These are phyloP conservation scores for Arctia plantaginis DNA, from an alignment of 2,888 invertebrate species.

Conservation along the genomic window DNA sequence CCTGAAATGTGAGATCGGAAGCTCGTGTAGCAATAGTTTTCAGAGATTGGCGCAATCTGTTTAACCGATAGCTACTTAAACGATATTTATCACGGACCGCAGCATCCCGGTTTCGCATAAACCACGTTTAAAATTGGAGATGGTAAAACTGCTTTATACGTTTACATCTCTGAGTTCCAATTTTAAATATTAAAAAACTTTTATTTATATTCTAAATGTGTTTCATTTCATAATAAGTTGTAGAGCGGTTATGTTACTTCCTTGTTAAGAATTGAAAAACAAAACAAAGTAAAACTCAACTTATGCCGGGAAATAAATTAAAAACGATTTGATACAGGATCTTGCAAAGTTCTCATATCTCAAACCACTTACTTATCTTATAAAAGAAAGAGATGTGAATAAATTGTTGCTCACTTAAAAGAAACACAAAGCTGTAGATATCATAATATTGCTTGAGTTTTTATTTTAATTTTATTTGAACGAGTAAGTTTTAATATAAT, in stretches of 20 bases:
- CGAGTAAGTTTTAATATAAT: not conserved
- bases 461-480: not conserved
- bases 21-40: slow-evolving; percentile 38
- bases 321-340: not conserved
- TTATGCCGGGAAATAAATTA: not conserved
- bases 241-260: not conserved
- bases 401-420: slow-evolving; percentile 16
- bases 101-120: slow-evolving; percentile 30
- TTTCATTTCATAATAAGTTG: not conserved
- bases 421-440: not conserved
- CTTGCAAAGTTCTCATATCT: slow-evolving; percentile 7
- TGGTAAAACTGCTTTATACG: not conserved
- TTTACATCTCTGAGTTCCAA: not conserved
- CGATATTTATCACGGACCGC: slow-evolving; percentile 39
- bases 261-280: not conserved
- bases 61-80: slow-evolving; percentile 43
- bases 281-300: not conserved
- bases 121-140: slow-evolving; percentile 26
- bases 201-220: not conserved
- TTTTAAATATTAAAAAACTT: not conserved
- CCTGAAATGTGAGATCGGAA: slow-evolving; percentile 19
- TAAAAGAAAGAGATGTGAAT: slow-evolving; percentile 13
- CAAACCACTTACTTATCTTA: slow-evolving; percentile 5
- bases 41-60: slow-evolving; percentile 42
- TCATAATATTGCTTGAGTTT: no score